A percentile compares a stretch with the other conserved stretches of the same genome.
phyloP scores from a whole-genome alignment of 2,113 vertebrate genomes.

The Caranx ignobilis region DNA sequence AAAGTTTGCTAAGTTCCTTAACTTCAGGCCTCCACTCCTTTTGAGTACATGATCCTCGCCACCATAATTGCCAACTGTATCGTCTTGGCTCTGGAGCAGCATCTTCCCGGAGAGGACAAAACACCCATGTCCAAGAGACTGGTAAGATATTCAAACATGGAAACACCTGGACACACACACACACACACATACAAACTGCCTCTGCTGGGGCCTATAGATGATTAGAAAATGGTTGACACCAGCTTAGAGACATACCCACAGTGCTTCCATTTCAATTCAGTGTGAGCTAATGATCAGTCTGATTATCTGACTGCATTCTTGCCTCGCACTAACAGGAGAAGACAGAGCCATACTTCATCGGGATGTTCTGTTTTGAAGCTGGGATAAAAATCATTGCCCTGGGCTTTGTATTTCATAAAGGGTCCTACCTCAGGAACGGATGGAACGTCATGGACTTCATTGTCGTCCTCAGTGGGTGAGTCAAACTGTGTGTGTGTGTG shows the following conservation, averaged over 20 bases:
- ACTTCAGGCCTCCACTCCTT: conserved; percentile 88
- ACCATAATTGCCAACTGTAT: conserved; percentile 99
- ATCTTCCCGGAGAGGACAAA: conserved; percentile 96
- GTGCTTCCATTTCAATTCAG: background rate
- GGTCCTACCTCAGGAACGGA: conserved; percentile 96
- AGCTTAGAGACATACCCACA: background rate
- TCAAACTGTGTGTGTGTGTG: conserved; percentile 45
- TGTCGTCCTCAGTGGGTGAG: conserved; percentile 98
- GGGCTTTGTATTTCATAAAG: conserved; percentile 98
- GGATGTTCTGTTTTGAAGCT: conserved; percentile 98
- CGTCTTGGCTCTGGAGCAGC: conserved; percentile 96
- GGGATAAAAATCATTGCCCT: conserved; percentile 98
- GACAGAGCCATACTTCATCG: conserved; percentile 98
- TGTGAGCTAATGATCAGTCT: background rate
- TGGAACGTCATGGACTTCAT: conserved; percentile 99
- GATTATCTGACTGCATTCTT: background rate
- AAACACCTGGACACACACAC: background rate
- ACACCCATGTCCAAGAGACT: conserved; percentile 97
- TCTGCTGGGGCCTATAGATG: background rate
- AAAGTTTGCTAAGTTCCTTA: conserved; percentile 84
- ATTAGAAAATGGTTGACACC: background rate
- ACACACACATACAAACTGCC: background rate
- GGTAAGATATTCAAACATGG: conserved; percentile 83
- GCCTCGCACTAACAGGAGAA: conserved; percentile 88
- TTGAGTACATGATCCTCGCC: conserved; percentile 98